Percentiles rank a stretch among this genome's conserved stretches.
These are phyloP conservation scores for Tiliacea citrago DNA, from an alignment of 2,888 invertebrate species.

Conservation along the genomic window DNA sequence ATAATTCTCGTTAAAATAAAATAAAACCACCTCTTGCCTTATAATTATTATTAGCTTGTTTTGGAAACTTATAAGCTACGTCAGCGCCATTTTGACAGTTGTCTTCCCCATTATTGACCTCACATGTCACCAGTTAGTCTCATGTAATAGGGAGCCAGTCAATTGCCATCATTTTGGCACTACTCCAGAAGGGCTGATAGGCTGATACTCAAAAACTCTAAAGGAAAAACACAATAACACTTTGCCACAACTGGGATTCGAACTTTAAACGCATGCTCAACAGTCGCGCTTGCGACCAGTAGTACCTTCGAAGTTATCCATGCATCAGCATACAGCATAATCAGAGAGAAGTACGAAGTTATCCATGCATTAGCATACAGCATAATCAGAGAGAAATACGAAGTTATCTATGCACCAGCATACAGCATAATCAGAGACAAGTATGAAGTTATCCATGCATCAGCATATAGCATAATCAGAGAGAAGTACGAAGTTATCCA, in stretches of 20 bases:
- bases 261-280: not conserved
- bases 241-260: not conserved
- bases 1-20: too few relatives aligned
- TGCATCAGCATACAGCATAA: not conserved
- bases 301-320: not conserved
- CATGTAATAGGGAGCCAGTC: not conserved
- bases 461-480: not conserved
- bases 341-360: too few relatives aligned
- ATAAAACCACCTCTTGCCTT: too few relatives aligned
- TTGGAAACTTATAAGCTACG: too few relatives aligned
- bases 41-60: too few relatives aligned
- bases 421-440: too few relatives aligned
- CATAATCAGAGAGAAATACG: not conserved
- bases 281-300: not conserved
- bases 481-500: too few relatives aligned
- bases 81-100: too few relatives aligned
- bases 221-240: not conserved
- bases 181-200: not conserved
- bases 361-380: too few relatives aligned
- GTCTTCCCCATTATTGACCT: not conserved
- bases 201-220: not conserved
- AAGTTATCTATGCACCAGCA: too few relatives aligned
- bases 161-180: not conserved
- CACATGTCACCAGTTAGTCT: not conserved
- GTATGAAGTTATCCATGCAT: not conserved